Conservation (phyloP, 1,140 invertebrate genomes). For the Colletes latitarsis region DNA sequence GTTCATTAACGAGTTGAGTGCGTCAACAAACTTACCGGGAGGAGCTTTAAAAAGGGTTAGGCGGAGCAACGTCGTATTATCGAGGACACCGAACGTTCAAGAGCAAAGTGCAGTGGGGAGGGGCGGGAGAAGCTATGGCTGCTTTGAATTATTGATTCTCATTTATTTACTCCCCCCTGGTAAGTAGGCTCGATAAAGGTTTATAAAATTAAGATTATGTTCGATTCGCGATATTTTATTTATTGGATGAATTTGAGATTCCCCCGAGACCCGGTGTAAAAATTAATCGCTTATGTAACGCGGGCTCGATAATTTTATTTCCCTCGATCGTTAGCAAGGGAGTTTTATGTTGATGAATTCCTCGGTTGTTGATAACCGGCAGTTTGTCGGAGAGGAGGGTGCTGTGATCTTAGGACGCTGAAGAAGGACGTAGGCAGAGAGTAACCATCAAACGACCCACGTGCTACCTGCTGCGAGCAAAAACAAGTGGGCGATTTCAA, state of each 20-base stretch:
- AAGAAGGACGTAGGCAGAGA: slow-evolving; percentile 65
- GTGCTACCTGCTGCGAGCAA: slow-evolving; percentile 71
- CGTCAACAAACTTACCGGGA: slow-evolving; percentile 23
- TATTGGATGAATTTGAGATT: too few relatives aligned
- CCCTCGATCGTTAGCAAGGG: not conserved
- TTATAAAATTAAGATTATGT: too few relatives aligned
- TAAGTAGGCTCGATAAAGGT: too few relatives aligned
- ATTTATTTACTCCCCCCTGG: too few relatives aligned
- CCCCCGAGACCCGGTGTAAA: too few relatives aligned
- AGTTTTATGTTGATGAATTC: not conserved
- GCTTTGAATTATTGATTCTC: too few relatives aligned
- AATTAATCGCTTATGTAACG: too few relatives aligned
- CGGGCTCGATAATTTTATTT: too few relatives aligned
- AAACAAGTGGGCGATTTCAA: slow-evolving; percentile 69
- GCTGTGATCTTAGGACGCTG: slow-evolving; percentile 53
- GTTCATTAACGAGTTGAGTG: slow-evolving; percentile 33
- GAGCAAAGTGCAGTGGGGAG: too few relatives aligned
- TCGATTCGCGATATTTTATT: too few relatives aligned
- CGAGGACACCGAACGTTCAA: not conserved
- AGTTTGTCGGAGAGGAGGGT: slow-evolving; percentile 67
- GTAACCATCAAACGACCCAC: slow-evolving; percentile 65
- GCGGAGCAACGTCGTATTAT: not conserved
- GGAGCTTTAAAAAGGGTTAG: not conserved
- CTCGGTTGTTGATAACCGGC: slow-evolving; percentile 57
- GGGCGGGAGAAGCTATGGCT: too few relatives aligned